These are phyloP conservation scores for Cotesia vestalis DNA, from an alignment of 1,140 invertebrate species.

Conservation along the genomic window DNA sequence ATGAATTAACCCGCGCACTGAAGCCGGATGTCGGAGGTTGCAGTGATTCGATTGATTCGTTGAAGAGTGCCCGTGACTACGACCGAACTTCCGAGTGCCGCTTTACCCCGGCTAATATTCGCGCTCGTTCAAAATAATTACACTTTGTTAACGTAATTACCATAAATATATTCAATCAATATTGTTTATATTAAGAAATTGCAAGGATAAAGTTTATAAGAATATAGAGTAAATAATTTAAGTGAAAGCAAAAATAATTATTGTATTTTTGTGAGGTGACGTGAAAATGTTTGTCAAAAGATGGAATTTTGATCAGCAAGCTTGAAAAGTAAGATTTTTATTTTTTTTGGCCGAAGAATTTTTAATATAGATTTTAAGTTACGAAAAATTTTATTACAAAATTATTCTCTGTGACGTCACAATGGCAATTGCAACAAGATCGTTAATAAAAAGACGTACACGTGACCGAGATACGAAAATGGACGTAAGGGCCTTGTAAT, in stretches of 20 bases:
- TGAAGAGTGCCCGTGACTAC: conserved; percentile 52
- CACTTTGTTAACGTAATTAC: too few species aligned
- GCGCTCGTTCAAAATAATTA: conserved; percentile 19
- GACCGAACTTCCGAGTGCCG: conserved; percentile 58
- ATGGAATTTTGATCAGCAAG: too few species aligned
- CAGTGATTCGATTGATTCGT: conserved; percentile 55
- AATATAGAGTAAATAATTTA: too few species aligned
- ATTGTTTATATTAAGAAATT: too few species aligned
- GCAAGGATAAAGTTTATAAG: too few species aligned
- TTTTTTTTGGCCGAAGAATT: too few species aligned
- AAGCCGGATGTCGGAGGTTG: conserved; percentile 57
- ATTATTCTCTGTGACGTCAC: conserved; percentile 59
- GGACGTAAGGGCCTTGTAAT: neutral
- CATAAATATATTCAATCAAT: too few species aligned
- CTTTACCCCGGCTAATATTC: conserved; percentile 27
- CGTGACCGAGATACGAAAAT: conserved; percentile 22
- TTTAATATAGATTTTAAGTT: too few species aligned
- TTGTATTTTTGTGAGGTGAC: too few species aligned
- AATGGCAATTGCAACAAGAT: conserved; percentile 51
- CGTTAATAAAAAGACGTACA: conserved; percentile 47
- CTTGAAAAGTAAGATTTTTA: too few species aligned
- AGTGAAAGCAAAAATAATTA: too few species aligned
- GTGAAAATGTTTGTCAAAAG: too few species aligned
- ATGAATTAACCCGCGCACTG: conserved; percentile 16
- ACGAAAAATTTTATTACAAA: conserved; percentile 32